These are phyloP conservation scores for Sibirionetta formosa DNA, from an alignment of 2,797 vertebrate species.

Conservation along the genomic window DNA sequence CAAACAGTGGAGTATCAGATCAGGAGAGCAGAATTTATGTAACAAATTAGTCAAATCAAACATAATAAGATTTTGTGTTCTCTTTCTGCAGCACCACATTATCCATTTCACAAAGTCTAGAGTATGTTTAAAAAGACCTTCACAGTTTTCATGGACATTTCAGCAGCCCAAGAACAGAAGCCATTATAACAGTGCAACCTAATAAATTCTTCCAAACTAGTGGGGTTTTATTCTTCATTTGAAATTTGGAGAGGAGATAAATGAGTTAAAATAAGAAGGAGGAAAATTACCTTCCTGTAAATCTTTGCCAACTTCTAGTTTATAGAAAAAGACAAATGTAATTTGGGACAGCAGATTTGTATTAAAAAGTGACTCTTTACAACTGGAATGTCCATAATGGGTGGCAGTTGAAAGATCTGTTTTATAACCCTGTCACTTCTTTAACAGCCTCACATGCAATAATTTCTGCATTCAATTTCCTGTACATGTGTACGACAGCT, in stretches of 20 bases:
- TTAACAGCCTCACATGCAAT: constrained; percentile 62
- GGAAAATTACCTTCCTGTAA: constrained; percentile 16
- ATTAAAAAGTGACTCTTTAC: constrained; percentile 66
- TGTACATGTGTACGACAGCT: constrained; percentile 74
- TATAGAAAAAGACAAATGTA: constrained; percentile 58
- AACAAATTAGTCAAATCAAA: constrained; percentile 8
- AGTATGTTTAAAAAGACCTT: neutral
- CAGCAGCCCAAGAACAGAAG: neutral
- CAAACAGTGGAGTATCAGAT: neutral
- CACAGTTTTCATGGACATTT: neutral
- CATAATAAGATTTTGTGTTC: neutral
- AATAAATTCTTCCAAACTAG: neutral
- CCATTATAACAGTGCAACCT: neutral
- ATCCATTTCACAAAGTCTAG: neutral
- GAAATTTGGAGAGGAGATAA: constrained; percentile 30
- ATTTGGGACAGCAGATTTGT: constrained; percentile 61
- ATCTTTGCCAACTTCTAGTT: neutral
- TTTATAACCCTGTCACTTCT: constrained; percentile 77
- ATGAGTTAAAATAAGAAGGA: constrained; percentile 8
- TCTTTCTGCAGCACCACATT: neutral
- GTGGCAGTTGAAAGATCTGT: constrained; percentile 76
- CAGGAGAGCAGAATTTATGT: neutral
- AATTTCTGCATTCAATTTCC: constrained; percentile 81
- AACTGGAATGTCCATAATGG: constrained; percentile 66
- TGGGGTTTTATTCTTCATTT: neutral